Conservation (phyloP, 2,113 vertebrate species). For the Meriones unguiculatus region DNA sequence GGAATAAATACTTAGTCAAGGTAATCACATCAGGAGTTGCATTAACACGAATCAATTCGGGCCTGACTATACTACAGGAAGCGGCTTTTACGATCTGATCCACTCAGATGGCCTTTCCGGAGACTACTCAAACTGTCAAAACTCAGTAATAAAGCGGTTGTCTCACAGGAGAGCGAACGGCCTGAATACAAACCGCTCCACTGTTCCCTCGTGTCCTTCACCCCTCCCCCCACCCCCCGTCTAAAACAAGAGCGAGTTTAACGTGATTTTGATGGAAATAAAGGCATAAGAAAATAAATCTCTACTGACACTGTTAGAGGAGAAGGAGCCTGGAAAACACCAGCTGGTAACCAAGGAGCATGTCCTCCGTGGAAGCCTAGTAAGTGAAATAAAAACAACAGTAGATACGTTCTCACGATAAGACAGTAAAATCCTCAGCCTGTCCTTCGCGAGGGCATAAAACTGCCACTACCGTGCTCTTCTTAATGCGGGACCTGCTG, state of each 20-base stretch:
- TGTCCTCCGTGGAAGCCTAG: neutral
- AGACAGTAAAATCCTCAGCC: neutral
- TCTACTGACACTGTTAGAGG: neutral
- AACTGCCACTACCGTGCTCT: neutral
- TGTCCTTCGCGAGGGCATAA: neutral
- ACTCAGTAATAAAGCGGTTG: neutral
- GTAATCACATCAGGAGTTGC: neutral
- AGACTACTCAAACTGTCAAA: neutral
- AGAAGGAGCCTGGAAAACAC: neutral
- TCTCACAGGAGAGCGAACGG: neutral
- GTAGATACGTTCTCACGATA: neutral
- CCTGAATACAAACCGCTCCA: neutral
- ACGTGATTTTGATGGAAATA: neutral
- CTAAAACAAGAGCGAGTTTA: neutral
- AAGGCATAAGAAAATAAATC: neutral
- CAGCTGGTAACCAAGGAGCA: neutral
- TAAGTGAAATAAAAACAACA: slow-evolving; percentile 37
- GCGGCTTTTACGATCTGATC: neutral
- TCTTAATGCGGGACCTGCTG: neutral
- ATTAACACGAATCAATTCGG: neutral
- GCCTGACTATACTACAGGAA: neutral
- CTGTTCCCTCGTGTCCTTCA: neutral
- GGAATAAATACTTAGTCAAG: neutral
- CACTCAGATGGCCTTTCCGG: neutral
- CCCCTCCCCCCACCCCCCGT: neutral